These are phyloP conservation scores for Wiebesia pumilae DNA, from an alignment of 1,140 invertebrate genomes.

Conservation along the genomic window DNA sequence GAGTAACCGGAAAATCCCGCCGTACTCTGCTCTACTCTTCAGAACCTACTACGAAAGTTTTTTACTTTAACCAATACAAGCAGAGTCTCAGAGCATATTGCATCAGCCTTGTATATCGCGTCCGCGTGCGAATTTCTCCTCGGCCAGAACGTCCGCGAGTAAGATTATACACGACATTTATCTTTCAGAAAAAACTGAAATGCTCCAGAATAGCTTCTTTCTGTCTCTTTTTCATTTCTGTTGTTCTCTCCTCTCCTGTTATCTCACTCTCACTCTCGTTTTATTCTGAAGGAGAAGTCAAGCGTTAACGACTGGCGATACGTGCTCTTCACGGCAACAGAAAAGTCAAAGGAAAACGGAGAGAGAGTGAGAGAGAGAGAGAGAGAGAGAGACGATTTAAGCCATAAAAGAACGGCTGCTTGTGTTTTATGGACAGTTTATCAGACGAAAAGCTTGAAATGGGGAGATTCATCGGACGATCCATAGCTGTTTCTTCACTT, in stretches of 20 bases:
- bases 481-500: neutral
- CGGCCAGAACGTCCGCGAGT: neutral
- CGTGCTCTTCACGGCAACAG: slow-evolving; percentile 13
- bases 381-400: neutral
- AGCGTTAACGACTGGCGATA: slow-evolving; percentile 45
- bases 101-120: slow-evolving; percentile 16
- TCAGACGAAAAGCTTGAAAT: slow-evolving; percentile 33
- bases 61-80: slow-evolving; percentile 20
- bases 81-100: slow-evolving; percentile 18
- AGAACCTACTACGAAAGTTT: slow-evolving; percentile 11
- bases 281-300: slow-evolving; percentile 13
- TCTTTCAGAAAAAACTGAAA: neutral
- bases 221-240: neutral
- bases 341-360: neutral
- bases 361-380: neutral
- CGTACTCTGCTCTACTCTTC: neutral
- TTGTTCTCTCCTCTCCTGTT: too few species aligned
- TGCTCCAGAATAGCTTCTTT: neutral
- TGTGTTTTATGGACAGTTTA: slow-evolving; percentile 51
- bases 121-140: slow-evolving; percentile 36
- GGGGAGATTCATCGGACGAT: neutral
- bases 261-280: neutral
- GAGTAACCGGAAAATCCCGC: neutral
- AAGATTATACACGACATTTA: slow-evolving; percentile 48
- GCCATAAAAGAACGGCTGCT: slow-evolving; percentile 40